Percentiles rank a stretch among this genome's conserved stretches.
These are phyloP conservation scores for Lasioglossum pauxillum DNA, from an alignment of 2,888 invertebrate genomes.

Conservation along the genomic window DNA sequence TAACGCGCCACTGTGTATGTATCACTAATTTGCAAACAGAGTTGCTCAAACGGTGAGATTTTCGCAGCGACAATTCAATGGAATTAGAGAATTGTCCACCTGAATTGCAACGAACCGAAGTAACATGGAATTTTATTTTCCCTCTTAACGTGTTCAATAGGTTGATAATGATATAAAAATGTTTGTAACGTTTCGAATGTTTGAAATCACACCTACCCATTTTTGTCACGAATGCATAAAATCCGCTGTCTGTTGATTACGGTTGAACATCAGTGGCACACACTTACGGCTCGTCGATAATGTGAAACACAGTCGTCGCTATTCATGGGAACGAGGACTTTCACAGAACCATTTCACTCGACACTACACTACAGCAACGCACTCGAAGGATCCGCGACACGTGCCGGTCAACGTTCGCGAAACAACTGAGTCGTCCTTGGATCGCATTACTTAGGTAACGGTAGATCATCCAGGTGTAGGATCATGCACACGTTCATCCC, in stretches of 20 bases:
- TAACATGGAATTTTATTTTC: too few species aligned
- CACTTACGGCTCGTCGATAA: neutral
- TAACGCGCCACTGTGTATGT: too few species aligned
- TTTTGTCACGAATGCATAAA: too few species aligned
- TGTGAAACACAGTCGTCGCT: neutral
- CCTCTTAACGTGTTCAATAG: too few species aligned
- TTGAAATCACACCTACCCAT: too few species aligned
- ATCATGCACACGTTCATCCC: neutral
- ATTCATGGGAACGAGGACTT: neutral
- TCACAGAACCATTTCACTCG: neutral
- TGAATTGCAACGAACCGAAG: too few species aligned
- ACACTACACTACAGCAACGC: neutral
- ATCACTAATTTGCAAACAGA: too few species aligned
- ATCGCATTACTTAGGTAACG: constrained; percentile 8
- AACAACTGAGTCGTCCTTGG: constrained; percentile 1
- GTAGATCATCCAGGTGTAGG: neutral
- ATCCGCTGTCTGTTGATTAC: neutral
- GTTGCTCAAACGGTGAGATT: too few species aligned
- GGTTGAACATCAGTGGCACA: neutral
- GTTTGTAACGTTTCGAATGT: too few species aligned
- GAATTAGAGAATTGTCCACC: neutral
- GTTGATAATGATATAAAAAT: too few species aligned
- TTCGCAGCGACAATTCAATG: too few species aligned
- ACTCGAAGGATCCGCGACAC: neutral
- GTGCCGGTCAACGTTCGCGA: constrained; percentile 1